Evolutionary conservation across 2,888 invertebrate genomes (phyloP), one percentile per base, ranked within the genome.

Genomic region (Pseudococcus jackbeardsleyi): DNA sequence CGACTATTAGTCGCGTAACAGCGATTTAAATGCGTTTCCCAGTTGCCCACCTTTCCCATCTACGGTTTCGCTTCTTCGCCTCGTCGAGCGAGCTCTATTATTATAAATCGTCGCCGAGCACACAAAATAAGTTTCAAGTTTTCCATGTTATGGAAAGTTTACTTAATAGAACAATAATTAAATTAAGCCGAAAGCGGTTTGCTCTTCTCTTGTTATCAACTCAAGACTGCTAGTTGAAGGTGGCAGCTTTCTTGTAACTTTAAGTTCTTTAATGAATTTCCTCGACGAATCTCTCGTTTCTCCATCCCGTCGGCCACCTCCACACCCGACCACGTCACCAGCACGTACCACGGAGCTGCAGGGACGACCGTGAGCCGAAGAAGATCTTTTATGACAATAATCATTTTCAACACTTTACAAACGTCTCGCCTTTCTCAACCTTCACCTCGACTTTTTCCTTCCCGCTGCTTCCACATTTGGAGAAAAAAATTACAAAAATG

Each of bases 121-220:
- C 39, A 79, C 42, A 79, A 79, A 79, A 79, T 79, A 79, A 79
- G 79, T 79, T 79, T 79, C 22, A 79, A 79, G 79, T 79, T 79
- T 79, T 79, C 79, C 79, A n/a, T 79, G 79, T 79, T 79, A 42
- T 79, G 42, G 79, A 79, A 79, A 79, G 79, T 79, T 79, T 79
- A 79, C 79, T 79, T 79, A 79, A 79, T 79, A 79, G 79, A 79
- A 79, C 79, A 79, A 79, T 42, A 79, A 79, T 79, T 79, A 79
- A 79, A 79, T 79, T 79, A 79, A 79, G 79, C 79, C 79, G 79
- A 79, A 79, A 79, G 79, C 79, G 79, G 79, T 79, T 42, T 79
- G 46, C 79, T 79, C 79, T 79, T n/a, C 79, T 42, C 79, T 79
- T 42, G 46, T 79, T 79, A 79, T 79, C 79, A 79, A 79, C 79